These are phyloP conservation scores for Gymnosoma rotundatum DNA, from an alignment of 2,888 invertebrate genomes.

Conservation along the genomic window DNA sequence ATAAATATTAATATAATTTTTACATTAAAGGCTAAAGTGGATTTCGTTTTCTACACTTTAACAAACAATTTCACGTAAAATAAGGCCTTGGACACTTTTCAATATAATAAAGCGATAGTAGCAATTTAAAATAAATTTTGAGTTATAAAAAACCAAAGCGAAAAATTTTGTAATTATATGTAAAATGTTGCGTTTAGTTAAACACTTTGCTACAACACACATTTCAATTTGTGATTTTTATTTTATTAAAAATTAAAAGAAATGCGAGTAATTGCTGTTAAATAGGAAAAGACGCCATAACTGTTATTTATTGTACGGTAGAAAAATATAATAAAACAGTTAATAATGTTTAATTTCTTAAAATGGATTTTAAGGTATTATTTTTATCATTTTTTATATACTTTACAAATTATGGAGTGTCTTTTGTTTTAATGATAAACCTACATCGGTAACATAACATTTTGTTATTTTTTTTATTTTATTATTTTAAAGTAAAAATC, in stretches of 20 bases:
- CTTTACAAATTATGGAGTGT: constrained; percentile 68
- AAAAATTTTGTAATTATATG: neutral
- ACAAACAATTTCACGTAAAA: constrained; percentile 54
- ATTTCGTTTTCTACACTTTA: constrained; percentile 21
- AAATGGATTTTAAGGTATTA: constrained; percentile 7
- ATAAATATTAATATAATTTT: constrained; percentile 58
- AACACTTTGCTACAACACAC: constrained; percentile 13
- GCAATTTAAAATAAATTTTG: constrained; percentile 17
- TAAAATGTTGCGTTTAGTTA: constrained; percentile 63
- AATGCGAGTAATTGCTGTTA: constrained; percentile 40
- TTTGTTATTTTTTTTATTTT: constrained; percentile 19
- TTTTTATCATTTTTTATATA: constrained; percentile 27
- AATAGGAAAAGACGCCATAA: constrained; percentile 34
- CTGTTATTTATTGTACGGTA: constrained; percentile 27
- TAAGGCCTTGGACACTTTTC: constrained; percentile 56
- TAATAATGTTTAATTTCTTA: constrained; percentile 44
- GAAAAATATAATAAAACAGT: constrained; percentile 49
- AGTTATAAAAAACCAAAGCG: constrained; percentile 11
- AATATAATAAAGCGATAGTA: constrained; percentile 1
- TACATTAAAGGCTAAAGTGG: constrained; percentile 57
- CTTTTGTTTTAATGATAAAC: constrained; percentile 55
- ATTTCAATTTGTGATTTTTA: constrained; percentile 33
- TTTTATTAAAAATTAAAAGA: constrained; percentile 52
- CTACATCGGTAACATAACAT: constrained; percentile 46
- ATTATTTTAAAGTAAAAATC: constrained; percentile 38